These are phyloP conservation scores for Cebus imitator DNA, from an alignment of 2,113 vertebrate genomes.

Conservation along the genomic window DNA sequence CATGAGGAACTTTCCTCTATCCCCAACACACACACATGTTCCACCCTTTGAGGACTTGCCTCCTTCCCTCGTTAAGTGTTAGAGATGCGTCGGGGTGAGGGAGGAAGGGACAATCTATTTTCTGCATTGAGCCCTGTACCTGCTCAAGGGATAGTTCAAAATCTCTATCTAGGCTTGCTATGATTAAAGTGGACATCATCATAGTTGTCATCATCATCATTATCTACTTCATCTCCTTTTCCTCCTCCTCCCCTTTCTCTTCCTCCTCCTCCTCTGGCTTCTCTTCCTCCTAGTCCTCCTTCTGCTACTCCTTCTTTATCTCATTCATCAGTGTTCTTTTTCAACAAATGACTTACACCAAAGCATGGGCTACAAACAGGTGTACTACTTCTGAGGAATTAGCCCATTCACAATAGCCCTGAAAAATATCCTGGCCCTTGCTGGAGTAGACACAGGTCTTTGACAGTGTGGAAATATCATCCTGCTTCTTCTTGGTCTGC, in stretches of 20 bases:
- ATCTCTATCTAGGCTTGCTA: not conserved
- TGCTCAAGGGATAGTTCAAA: not conserved
- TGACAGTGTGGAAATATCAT: not conserved
- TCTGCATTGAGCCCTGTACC: not conserved
- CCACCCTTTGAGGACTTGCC: not conserved
- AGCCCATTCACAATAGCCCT: not conserved
- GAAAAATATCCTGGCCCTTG: not conserved
- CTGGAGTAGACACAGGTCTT: not conserved
- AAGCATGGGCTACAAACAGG: not conserved
- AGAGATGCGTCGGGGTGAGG: not conserved
- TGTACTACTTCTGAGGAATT: not conserved
- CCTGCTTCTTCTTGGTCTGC: not conserved
- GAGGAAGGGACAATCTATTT: rapidly evolving
- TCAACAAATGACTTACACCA: not conserved
- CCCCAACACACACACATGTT: not conserved
- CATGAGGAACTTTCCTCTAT: not conserved
- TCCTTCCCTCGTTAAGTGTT: not conserved
- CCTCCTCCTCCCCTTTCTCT: no score
- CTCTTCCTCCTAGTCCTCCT: not conserved
- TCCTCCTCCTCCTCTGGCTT: not conserved
- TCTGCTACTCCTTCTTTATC: not conserved
- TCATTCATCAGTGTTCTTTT: not conserved
- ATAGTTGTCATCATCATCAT: no score
- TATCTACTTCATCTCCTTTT: not conserved
- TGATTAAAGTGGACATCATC: not conserved